Percentiles rank a stretch among this genome's conserved stretches.
phyloP scores from a whole-genome alignment of 2,888 invertebrate species.

The Lasioglossum calceatum region DNA sequence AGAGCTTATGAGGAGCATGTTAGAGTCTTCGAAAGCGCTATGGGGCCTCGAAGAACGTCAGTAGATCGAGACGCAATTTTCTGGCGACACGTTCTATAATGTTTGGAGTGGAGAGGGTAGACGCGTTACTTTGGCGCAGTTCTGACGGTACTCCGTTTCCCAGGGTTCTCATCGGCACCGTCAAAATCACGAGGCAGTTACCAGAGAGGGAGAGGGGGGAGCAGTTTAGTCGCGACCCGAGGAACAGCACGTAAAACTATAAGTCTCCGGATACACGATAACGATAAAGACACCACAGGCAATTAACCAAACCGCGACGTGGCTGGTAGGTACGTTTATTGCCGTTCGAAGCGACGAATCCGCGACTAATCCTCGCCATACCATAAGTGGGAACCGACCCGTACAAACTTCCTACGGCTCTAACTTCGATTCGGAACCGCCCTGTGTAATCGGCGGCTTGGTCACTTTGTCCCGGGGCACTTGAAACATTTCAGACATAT shows the following conservation, averaged over 20 bases:
- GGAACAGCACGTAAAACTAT: conserved; percentile 13
- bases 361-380: conserved; percentile 26
- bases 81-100: neutral
- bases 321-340: conserved; percentile 20
- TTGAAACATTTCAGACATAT: neutral
- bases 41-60: neutral
- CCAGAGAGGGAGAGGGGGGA: neutral
- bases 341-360: conserved; percentile 15
- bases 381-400: conserved; percentile 5
- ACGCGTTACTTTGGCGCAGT: neutral
- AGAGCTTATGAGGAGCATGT: neutral
- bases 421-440: conserved; percentile 15
- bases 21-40: neutral
- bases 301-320: conserved; percentile 8
- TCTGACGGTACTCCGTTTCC: neutral
- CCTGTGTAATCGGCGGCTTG: neutral
- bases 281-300: conserved; percentile 10
- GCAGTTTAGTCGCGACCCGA: neutral
- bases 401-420: neutral
- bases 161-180: neutral
- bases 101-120: neutral
- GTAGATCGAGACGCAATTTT: neutral
- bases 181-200: conserved; percentile 5
- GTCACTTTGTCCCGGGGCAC: neutral
- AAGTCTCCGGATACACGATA: neutral